A percentile compares a stretch with the other conserved stretches of the same genome.
These are phyloP conservation scores for Drosophila seclusa DNA, from an alignment of 2,888 invertebrate genomes.

Conservation along the genomic window DNA sequence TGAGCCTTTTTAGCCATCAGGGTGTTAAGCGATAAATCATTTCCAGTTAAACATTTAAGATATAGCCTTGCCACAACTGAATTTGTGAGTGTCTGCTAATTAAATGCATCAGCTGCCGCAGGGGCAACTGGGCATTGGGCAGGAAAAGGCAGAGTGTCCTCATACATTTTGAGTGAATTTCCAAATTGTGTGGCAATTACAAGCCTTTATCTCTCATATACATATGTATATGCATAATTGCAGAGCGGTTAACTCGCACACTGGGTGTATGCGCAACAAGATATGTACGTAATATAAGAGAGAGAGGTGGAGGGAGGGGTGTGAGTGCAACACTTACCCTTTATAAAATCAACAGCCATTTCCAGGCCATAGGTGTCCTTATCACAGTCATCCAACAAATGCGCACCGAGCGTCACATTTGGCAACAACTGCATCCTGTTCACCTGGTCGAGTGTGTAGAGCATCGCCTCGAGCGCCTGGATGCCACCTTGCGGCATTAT, in stretches of 20 bases:
- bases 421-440: slow-evolving; percentile 90
- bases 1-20: not conserved
- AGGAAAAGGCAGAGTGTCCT: not conserved
- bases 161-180: slow-evolving; percentile 25
- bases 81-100: slow-evolving; percentile 32
- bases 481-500: slow-evolving; percentile 97
- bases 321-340: slow-evolving; percentile 88
- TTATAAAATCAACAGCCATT: slow-evolving; percentile 98
- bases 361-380: slow-evolving; percentile 97
- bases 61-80: not conserved
- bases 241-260: slow-evolving; percentile 11
- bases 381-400: slow-evolving; percentile 97
- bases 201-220: slow-evolving; percentile 13
- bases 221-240: slow-evolving; percentile 24
- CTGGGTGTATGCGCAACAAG: not conserved
- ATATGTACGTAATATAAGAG: not conserved
- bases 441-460: slow-evolving; percentile 94
- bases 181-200: too few species aligned
- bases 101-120: slow-evolving; percentile 16
- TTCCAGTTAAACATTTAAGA: not conserved
- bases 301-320: not conserved
- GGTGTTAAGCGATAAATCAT: not conserved
- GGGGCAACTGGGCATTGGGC: not conserved
- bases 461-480: slow-evolving; percentile 95
- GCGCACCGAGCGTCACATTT: slow-evolving; percentile 93